A percentile compares a stretch with the other conserved stretches of the same genome.
Conservation (phyloP, 2,113 vertebrate species). For the Shinisaurus crocodilurus region DNA sequence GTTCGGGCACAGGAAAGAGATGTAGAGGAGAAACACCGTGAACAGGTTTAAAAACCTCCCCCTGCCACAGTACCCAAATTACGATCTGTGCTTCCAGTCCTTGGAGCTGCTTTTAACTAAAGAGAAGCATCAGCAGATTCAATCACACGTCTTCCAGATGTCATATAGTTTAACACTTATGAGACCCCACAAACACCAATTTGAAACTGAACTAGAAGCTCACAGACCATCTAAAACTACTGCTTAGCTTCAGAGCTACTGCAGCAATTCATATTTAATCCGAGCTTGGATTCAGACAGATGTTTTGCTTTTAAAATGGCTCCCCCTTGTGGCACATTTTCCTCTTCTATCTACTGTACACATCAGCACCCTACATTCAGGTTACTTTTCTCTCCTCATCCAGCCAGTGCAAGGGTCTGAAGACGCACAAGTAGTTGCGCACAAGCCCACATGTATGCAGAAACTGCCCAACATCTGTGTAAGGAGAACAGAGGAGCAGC, state of each 20-base stretch:
- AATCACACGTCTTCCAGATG: not conserved
- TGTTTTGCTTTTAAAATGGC: not conserved
- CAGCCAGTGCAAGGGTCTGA: not conserved
- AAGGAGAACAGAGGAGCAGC: not conserved
- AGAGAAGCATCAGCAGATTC: not conserved
- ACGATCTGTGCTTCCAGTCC: not conserved
- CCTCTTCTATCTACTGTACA: not conserved
- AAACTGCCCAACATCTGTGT: not conserved
- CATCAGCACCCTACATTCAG: not conserved
- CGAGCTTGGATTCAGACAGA: not conserved
- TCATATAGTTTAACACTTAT: not conserved
- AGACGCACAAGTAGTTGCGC: too few relatives aligned
- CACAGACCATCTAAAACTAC: not conserved
- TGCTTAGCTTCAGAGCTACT: not conserved
- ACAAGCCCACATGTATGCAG: not conserved
- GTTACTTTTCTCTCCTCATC: not conserved
- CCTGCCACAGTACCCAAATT: not conserved
- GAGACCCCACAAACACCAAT: not conserved
- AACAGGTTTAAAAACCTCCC: not conserved
- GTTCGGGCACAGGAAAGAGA: not conserved
- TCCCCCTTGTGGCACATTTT: conserved; percentile 8
- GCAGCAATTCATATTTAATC: not conserved
- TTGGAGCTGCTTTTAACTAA: not conserved
- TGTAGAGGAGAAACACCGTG: not conserved
- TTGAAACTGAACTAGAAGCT: not conserved